Evolutionary conservation across 2,797 vertebrate species (phyloP).

Genomic region (Oreochromis grahami): DNA sequence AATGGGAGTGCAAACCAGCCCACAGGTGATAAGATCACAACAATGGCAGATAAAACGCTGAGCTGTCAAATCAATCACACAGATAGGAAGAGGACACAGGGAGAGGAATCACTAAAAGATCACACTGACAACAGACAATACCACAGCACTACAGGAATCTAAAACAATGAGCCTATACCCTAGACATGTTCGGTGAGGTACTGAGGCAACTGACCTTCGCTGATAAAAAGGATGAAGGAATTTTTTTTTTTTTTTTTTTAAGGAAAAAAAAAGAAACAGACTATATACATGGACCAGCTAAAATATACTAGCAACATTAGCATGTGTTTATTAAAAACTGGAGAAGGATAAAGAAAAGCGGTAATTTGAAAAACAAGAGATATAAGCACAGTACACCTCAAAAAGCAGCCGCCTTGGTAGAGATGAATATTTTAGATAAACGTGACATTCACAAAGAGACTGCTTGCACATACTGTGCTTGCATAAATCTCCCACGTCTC

Average conservation of each 20-base stretch:
- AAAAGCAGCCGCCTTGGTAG: not conserved
- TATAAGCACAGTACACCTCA: not conserved
- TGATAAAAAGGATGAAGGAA: not conserved
- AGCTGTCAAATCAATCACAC: slow-evolving; percentile 73
- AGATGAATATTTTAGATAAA: slow-evolving; percentile 31
- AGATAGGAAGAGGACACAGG: slow-evolving; percentile 64
- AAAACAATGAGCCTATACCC: slow-evolving; percentile 30
- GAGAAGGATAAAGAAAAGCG: not conserved
- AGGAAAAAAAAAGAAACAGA: not conserved
- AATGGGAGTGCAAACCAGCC: slow-evolving; percentile 66
- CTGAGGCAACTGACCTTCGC: slow-evolving; percentile 1
- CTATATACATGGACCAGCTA: not conserved
- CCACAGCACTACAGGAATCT: slow-evolving; percentile 41
- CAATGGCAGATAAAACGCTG: slow-evolving; percentile 67
- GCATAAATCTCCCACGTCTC: slow-evolving; percentile 18
- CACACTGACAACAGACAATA: slow-evolving; percentile 60
- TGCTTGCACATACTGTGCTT: slow-evolving; percentile 2
- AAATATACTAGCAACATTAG: not conserved
- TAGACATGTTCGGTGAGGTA: not conserved
- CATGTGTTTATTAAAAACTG: not conserved
- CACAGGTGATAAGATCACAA: slow-evolving; percentile 75
- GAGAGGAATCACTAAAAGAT: slow-evolving; percentile 43
- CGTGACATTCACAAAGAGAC: slow-evolving; percentile 9
- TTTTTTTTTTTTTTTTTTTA: no score
- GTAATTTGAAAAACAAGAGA: not conserved